Base-by-base conservation (phyloP, 2,113 vertebrate species). In the Halichoerus grypus region DNA sequence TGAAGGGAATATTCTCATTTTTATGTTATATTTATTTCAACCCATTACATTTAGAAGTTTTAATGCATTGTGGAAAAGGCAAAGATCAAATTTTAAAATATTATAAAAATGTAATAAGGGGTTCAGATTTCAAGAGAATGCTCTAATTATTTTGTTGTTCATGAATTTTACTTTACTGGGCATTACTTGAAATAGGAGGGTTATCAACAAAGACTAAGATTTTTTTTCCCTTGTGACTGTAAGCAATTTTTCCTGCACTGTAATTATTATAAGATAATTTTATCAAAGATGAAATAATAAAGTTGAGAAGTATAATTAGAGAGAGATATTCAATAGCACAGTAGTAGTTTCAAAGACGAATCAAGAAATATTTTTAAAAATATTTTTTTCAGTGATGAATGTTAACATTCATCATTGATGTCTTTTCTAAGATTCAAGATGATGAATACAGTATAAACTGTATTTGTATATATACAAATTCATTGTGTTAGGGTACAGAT, bases 281-380 rank as follows among this genome's bases (percentile, higher is more conserved):
- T 36, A 71, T 85, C 26, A 95, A 79, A 97, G n/a, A 49, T 81
- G 76, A 96, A 97, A 82, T 94, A 72, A 67, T 42, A 61, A 84
- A 94, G 61, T 31, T 24, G 19, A 19, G 15, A 97, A 92, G 33
- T 36, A 77, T 18, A 91, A 85, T 84, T 83, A 84, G 36, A 93
- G 76, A 61, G 39, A 79, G n/a, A 39, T 88, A 82, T 18, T 72
- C 80, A 80, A 74, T 51, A 81, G 88, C 82, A 69, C 26, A 63
- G 22, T 36, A 55, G 7, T 69, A 65, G 63, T 83, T 69, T 95
- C 21, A 57, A 94, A 95, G 63, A 63, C 65, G 39, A 65, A 53
- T 46, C 28, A 67, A 91, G 53, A 42, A 22, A 51, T 72, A 49
- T 80, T 95, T 81, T 92, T 72, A 26, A 59, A 93, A 61, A 33